Conservation (phyloP, 2,888 invertebrate species). For the Polydrusus tereticollis region DNA sequence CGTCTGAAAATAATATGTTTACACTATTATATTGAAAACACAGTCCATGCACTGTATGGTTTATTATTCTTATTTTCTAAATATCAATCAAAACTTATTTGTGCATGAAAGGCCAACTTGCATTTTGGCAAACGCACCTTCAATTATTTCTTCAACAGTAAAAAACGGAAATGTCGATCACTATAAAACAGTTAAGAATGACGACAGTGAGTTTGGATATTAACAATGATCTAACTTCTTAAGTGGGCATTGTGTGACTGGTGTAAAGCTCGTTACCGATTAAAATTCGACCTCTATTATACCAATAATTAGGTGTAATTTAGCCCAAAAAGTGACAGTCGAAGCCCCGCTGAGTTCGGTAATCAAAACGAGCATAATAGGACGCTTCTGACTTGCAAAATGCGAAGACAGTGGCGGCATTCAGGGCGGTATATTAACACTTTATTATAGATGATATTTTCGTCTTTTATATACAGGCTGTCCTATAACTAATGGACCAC, state of each 20-base stretch:
- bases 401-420: slow-evolving; percentile 13
- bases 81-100: too few species aligned
- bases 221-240: slow-evolving; percentile 31
- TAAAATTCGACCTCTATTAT: slow-evolving; percentile 39
- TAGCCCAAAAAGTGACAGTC: slow-evolving; percentile 46
- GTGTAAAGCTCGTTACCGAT: slow-evolving; percentile 44
- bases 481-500: too few species aligned
- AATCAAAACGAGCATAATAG: slow-evolving; percentile 46
- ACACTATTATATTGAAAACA: too few species aligned
- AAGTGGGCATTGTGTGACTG: slow-evolving; percentile 15
- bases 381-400: slow-evolving; percentile 48
- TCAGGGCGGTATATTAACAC: neutral
- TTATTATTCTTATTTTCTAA: too few species aligned
- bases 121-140: too few species aligned
- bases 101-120: too few species aligned
- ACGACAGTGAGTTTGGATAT: slow-evolving; percentile 24
- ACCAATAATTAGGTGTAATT: slow-evolving; percentile 48
- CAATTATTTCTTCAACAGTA: neutral
- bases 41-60: too few species aligned
- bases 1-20: too few species aligned
- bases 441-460: neutral
- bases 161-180: slow-evolving; percentile 31
- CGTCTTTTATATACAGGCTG: too few species aligned
- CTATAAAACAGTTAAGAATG: slow-evolving; percentile 11
- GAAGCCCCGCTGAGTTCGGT: slow-evolving; percentile 40